These are phyloP conservation scores for Gymnobelideus leadbeateri DNA, from an alignment of 2,113 vertebrate genomes.

Conservation along the genomic window DNA sequence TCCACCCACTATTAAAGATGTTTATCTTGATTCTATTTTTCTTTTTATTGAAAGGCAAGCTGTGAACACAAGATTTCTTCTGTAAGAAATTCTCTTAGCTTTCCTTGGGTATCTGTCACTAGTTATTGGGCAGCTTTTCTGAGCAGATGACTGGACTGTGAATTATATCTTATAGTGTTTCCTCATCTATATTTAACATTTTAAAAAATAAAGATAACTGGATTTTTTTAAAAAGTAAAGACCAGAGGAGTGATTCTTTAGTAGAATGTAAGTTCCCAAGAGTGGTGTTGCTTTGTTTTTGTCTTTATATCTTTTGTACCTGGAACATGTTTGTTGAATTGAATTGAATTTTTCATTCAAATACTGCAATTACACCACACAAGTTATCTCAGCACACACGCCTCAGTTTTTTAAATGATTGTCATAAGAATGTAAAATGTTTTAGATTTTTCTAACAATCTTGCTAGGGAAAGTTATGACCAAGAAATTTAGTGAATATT, in stretches of 20 bases:
- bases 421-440: not conserved
- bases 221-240: not conserved
- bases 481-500: not conserved
- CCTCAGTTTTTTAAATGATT: not conserved
- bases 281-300: not conserved
- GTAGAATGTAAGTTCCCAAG: not conserved
- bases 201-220: not conserved
- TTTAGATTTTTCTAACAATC: not conserved
- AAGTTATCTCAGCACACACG: not conserved
- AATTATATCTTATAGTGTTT: not conserved
- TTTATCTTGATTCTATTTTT: constrained; percentile 60
- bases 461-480: not conserved
- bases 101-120: constrained; percentile 25
- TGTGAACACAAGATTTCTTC: constrained; percentile 30
- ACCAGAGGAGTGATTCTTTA: not conserved
- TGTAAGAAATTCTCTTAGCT: constrained; percentile 42
- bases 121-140: constrained; percentile 4
- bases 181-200: not conserved
- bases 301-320: not conserved
- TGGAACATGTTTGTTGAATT: not conserved
- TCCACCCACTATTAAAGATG: constrained; percentile 64
- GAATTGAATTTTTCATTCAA: not conserved
- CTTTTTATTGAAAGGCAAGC: constrained; percentile 53
- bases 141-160: not conserved
- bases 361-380: not conserved